Base-by-base conservation (phyloP, 1,140 invertebrate genomes). In the Drosophila tsacasi region DNA sequence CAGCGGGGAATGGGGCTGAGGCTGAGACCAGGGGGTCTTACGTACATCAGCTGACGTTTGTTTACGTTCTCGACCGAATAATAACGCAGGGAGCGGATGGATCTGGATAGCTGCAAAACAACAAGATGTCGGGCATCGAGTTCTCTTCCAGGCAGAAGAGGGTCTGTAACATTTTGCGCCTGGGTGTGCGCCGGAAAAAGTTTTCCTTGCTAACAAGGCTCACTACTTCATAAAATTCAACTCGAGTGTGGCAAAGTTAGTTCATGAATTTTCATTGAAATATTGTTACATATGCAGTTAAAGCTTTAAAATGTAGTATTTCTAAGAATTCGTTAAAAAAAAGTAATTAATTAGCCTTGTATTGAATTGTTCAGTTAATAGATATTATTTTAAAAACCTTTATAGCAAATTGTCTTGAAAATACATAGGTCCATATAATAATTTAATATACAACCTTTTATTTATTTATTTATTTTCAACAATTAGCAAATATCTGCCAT, bases 11-110 rank as follows among this genome's bases (percentile, higher is more conserved):
- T 68, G 46, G 27, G 30, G 19, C 23, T 27, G 32, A n/a, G 30
- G 63, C 23, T 32, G 50, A 25, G 23, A 30, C 44, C 25, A 32
- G 72, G 60, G 32, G 65, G 62, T 60, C 54, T 72, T 50, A 72
- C 83, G 72, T 77, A 80, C 69, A 80, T 80, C 84, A 86, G 76
- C 84, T 80, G 83, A 74, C 76, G 84, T 74, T 87, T 86, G 83
- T 83, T 89, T 89, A 83, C 78, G 25, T 57, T 80, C 46, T 60
- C 49, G 32, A 30, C 42, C 58, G 71, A 72, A 66, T 57, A 86
- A 83, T 86, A 80, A 83, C 76, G 83, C 79, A 63, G 27, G 68
- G 21, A 55, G 9, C 52, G 19, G 32, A 23, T 17, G 32, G 63
- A 83, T 83, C 83, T 68, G 44, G 73, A 68, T 68, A 52, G 64